Evolutionary conservation across 2,113 vertebrate species (phyloP), one percentile per base, ranked within the genome.

Genomic region (Limnothrissa miodon): DNA sequence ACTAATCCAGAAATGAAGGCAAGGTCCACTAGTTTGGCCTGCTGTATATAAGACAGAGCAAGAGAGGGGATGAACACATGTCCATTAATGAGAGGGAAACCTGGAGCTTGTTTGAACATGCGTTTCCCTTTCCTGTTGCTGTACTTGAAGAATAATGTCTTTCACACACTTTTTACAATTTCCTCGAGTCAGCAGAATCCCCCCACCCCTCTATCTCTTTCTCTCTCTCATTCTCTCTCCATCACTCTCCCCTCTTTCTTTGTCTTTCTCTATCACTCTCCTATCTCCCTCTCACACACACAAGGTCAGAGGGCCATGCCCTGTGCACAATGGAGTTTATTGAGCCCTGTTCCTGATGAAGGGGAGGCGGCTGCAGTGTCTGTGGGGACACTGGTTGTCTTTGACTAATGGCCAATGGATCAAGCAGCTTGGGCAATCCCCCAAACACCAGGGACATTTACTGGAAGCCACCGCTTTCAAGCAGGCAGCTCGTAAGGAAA

Each of bases 241-340:
- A 13, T 53, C 48, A 17, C 48, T 53, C 48, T 53, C 8, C 19
- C 48, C 19, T 2, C n/a, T n/a, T n/a, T n/a, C n/a, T n/a, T n/a
- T n/a, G n/a, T n/a, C n/a, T n/a, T 59, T 25, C 56, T 9, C 9
- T 8, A 5, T 5, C n/a, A 4, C 25, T 9, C n/a, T 4, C n/a
- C 56, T 56, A 1, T 56, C 53, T 59, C 56, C 25, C 62, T 36
- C 9, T 36, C 29, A 15, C 66, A 15, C 29, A 2, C 25, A 33
- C 13, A 11, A 15, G 66, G 66, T 74, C 66, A 39, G 11, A 74
- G 25, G 66, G 9, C 33, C 29, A 33, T 70, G 62, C 29, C 59
- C 59, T 1, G 29, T 36, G 66, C 25, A 74, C 66, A 74, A 74
- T 74, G 29, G 66, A 74, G 29, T 74, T 74, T 74, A 74, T 74